A percentile compares a stretch with the other conserved stretches of the same genome.
These are phyloP conservation scores for Calosoma granatense DNA, from an alignment of 1,140 invertebrate species.

Conservation along the genomic window DNA sequence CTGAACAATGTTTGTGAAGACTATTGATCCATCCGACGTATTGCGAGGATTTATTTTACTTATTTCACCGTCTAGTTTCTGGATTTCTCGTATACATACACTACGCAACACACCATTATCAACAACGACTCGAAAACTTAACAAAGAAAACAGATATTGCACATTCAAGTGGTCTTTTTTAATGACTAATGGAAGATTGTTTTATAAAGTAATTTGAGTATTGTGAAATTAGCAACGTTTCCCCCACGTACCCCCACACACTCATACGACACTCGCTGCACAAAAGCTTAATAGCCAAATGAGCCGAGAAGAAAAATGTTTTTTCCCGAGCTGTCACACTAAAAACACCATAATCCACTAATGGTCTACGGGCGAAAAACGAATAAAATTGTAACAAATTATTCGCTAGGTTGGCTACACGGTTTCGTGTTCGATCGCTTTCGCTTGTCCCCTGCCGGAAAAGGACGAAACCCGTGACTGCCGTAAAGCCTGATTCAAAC, in stretches of 20 bases:
- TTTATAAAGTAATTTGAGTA: conserved; percentile 20
- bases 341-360: conserved; percentile 7
- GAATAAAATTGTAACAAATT: not conserved
- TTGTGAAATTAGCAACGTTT: conserved; percentile 26
- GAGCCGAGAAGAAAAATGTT: not conserved
- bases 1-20: conserved; percentile 22
- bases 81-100: not conserved
- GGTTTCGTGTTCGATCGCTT: conserved; percentile 11
- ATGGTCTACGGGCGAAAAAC: not conserved
- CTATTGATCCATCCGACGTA: conserved; percentile 26
- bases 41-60: conserved; percentile 15
- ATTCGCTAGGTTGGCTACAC: not conserved
- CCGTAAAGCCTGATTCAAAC: not conserved
- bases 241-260: conserved; percentile 17
- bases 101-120: not conserved
- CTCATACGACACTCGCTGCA: not conserved
- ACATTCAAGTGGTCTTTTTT: not conserved
- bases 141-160: not conserved
- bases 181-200: conserved; percentile 11
- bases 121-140: conserved; percentile 5
- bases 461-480: not conserved
- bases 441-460: conserved; percentile 4
- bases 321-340: not conserved
- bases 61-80: conserved; percentile 6
- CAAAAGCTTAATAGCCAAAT: not conserved